Base-by-base conservation (phyloP, 2,797 vertebrate species). In the Meda fulgida region DNA sequence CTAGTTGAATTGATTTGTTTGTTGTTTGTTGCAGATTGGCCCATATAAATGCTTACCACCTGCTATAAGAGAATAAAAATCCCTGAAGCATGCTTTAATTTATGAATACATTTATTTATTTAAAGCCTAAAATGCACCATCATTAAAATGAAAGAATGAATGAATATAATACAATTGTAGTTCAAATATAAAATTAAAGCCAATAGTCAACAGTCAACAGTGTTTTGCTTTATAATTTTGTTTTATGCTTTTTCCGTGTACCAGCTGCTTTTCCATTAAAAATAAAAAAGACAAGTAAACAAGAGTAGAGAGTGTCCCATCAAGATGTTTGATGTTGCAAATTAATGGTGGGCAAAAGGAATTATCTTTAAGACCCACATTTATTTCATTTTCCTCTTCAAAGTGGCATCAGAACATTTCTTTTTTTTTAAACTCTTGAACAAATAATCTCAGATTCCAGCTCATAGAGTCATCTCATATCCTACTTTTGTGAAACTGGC, bases 11-110 rank as follows among this genome's bases (percentile, higher is more conserved):
- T 48, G 29, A 73, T 82, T 48, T 6, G 7, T 73, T 60, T 81
- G 67, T 13, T 75, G 26, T 73, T 21, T 34, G 31, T 36, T 36
- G 10, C 13, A 31, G 70, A 46, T n/a, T 21, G 3, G 34, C n/a
- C 6, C 9, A 55, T 38, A 26, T 7, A 23, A 48, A 55, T 0
- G 18, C 38, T 63, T 73, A 18, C 9, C 10, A 71, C n/a, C 9
- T 81, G 18, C 19, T 36, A 31, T 6, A n/a, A 70, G 6, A 55
- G n/a, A 71, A 40, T 21, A 31, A 13, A 79, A 48, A 63, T 3
- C 6, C 10, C 23, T 23, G 38, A 72, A 66, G 85, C 84, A 86
- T 26, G 81, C 80, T n/a, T 29, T 81, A 5, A 81, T 55, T 55
- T 38, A 38, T 10, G 5, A 26, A 38, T n/a, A 13, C 6, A 29